A percentile compares a stretch with the other conserved stretches of the same genome.
Conservation (phyloP, 2,113 vertebrate species). For the Gnathonemus longibarbis region DNA sequence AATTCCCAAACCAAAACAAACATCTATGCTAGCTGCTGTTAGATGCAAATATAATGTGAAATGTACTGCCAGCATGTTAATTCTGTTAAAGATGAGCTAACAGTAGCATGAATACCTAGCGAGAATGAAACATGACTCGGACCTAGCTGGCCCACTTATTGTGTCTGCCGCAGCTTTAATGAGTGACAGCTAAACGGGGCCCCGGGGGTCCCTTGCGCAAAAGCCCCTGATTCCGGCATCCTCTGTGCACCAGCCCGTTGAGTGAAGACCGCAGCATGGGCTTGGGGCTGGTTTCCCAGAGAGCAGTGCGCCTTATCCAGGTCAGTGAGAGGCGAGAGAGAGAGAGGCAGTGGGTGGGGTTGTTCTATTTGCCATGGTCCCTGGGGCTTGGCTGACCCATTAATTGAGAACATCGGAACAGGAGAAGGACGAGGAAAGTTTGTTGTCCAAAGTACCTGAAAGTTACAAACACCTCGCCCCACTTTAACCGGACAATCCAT, state of each 20-base stretch:
- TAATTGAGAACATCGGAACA: constrained; percentile 31
- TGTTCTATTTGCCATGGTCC: constrained; percentile 54
- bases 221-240: background rate
- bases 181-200: constrained; percentile 29
- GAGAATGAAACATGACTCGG: constrained; percentile 31
- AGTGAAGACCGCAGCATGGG: constrained; percentile 2
- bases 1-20: background rate
- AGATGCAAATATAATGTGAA: background rate
- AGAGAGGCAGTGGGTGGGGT: constrained; percentile 44
- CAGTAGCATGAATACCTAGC: constrained; percentile 42
- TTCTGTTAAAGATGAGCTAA: constrained; percentile 16
- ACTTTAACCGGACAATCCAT: constrained; percentile 17
- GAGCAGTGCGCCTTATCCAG: constrained; percentile 9
- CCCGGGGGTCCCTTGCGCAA: background rate
- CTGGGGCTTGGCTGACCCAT: constrained; percentile 53
- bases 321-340: constrained; percentile 27
- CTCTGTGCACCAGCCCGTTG: background rate
- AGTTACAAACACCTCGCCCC: constrained; percentile 29
- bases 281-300: constrained; percentile 5
- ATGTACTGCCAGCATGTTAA: background rate
- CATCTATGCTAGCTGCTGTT: background rate
- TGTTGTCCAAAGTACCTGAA: constrained; percentile 25
- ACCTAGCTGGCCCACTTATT: constrained; percentile 48
- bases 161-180: constrained; percentile 46
- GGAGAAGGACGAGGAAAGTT: constrained; percentile 23